Conservation (phyloP, 2,113 vertebrate species). For the Monarcha castaneiventris region DNA sequence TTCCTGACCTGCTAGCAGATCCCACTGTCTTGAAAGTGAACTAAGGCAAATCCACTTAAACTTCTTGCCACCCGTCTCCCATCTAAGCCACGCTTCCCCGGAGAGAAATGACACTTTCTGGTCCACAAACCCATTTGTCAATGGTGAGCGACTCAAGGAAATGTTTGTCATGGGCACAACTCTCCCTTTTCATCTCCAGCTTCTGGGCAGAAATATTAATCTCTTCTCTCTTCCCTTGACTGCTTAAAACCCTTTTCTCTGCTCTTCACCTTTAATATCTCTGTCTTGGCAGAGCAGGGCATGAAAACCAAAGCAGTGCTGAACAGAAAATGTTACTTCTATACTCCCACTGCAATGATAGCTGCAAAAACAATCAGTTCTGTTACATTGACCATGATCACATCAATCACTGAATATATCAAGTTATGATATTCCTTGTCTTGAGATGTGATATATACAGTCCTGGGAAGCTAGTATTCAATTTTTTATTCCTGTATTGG, state of each 20-base stretch:
- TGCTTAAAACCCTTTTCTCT: slow-evolving; percentile 18
- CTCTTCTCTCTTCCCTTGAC: slow-evolving; percentile 2
- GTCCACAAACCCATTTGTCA: slow-evolving; percentile 2
- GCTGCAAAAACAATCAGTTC: neutral
- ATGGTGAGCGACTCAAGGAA: neutral
- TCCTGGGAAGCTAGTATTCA: neutral
- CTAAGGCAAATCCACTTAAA: neutral
- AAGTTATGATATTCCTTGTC: neutral
- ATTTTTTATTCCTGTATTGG: neutral
- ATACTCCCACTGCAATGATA: neutral
- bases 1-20: neutral
- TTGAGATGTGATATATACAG: neutral
- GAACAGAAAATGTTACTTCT: slow-evolving; percentile 8
- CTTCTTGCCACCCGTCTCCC: neutral
- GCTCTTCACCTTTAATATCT: slow-evolving; percentile 39
- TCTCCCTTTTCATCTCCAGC: slow-evolving; percentile 7
- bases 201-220: slow-evolving; percentile 28
- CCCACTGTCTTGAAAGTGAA: neutral
- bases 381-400: neutral
- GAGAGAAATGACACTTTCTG: neutral
- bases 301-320: neutral
- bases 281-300: neutral
- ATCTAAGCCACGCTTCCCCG: neutral
- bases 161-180: neutral
- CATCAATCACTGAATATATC: neutral